Evolutionary conservation across 2,888 invertebrate species (phyloP).

Genomic region (Lutraria lutraria): DNA sequence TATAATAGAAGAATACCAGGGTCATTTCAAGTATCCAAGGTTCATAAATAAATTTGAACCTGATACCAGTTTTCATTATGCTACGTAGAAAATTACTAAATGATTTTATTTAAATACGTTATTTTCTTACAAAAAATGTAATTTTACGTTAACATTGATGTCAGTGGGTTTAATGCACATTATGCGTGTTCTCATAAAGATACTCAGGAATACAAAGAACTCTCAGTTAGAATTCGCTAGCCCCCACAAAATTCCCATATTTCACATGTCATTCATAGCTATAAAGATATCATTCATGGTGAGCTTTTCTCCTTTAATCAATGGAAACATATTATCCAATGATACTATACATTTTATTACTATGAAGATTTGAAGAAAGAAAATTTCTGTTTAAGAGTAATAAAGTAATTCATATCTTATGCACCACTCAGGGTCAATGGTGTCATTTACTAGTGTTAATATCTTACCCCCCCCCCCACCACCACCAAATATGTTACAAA

Average conservation of each 20-base stretch:
- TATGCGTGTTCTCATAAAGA: neutral
- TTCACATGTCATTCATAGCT: constrained; percentile 1
- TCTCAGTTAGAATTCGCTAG: neutral
- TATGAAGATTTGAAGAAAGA: neutral
- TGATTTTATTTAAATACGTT: too few relatives aligned
- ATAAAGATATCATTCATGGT: neutral
- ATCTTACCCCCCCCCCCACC: too few relatives aligned
- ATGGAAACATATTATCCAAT: neutral
- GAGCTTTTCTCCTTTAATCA: neutral
- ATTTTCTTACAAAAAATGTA: too few relatives aligned
- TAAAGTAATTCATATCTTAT: neutral
- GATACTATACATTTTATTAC: neutral
- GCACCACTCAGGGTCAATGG: constrained; percentile 7
- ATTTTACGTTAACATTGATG: too few relatives aligned
- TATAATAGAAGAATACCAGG: too few relatives aligned
- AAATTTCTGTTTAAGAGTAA: neutral
- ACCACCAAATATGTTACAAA: neutral
- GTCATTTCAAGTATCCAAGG: too few relatives aligned
- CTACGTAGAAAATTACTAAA: too few relatives aligned
- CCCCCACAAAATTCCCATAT: neutral
- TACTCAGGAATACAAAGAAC: neutral
- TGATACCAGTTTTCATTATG: too few relatives aligned
- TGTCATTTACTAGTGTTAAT: neutral
- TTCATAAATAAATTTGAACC: too few relatives aligned
- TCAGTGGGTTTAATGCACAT: neutral